phyloP scores from a whole-genome alignment of 37 sponge, comb jelly and placozoan genomes.

The Theonella swinhoei region DNA sequence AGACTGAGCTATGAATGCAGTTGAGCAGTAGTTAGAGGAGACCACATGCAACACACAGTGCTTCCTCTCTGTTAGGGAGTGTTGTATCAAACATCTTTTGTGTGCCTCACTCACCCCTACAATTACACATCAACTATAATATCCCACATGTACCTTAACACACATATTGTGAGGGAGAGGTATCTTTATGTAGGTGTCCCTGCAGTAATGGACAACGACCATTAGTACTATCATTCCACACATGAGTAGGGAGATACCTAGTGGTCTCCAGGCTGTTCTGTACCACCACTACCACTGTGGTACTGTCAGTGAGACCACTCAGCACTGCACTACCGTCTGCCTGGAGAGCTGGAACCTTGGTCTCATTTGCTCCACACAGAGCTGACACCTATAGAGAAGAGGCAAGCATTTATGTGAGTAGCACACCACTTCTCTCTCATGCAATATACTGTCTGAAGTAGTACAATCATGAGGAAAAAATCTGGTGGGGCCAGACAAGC shows the following conservation, averaged over 20 bases:
- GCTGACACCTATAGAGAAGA: not conserved
- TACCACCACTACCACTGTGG: slow-evolving; percentile 1
- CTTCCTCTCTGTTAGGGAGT: too few relatives aligned
- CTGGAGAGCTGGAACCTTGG: not conserved
- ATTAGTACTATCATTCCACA: not conserved
- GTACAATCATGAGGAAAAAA: too few relatives aligned
- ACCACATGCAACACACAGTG: too few relatives aligned
- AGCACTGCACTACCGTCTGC: slow-evolving; percentile 9
- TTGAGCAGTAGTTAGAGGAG: too few relatives aligned
- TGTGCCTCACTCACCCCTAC: too few relatives aligned
- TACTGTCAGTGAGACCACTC: slow-evolving; percentile 3
- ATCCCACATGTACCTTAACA: slow-evolving; percentile 15
- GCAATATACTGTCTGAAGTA: too few relatives aligned
- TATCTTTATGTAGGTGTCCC: not conserved
- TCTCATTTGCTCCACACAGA: not conserved
- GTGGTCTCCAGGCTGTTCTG: slow-evolving; percentile 4
- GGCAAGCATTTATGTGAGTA: not conserved
- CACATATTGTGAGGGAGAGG: not conserved
- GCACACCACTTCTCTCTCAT: too few relatives aligned
- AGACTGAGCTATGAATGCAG: too few relatives aligned
- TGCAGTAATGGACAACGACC: not conserved
- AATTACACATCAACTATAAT: too few relatives aligned
- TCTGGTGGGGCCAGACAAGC: too few relatives aligned
- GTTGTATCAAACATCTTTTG: too few relatives aligned
- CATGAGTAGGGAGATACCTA: too few relatives aligned